A percentile compares a stretch with the other conserved stretches of the same genome.
Conservation (phyloP, 2,888 invertebrate species). For the Dugesia japonica region DNA sequence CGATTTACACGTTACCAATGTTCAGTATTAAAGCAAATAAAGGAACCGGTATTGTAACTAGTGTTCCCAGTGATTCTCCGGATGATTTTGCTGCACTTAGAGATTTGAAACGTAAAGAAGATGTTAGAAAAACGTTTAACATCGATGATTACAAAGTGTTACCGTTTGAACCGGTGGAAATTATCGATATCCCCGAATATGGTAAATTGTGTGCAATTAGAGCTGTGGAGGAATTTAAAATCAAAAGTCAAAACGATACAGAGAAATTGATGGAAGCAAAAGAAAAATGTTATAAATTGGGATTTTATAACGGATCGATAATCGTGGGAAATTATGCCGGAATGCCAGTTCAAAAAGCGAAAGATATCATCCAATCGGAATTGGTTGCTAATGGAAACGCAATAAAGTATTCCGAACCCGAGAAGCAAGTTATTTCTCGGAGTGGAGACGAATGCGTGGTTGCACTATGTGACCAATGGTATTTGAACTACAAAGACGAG, state of each 20-base stretch:
- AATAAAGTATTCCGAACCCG: slow-evolving; percentile 47
- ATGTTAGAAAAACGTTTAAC: slow-evolving; percentile 76
- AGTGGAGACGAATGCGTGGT: slow-evolving; percentile 96
- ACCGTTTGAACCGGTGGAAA: slow-evolving; percentile 60
- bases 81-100: slow-evolving; percentile 85
- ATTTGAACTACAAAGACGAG: slow-evolving; percentile 79
- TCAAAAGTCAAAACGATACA: slow-evolving; percentile 89
- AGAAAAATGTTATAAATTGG: slow-evolving; percentile 80
- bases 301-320: slow-evolving; percentile 66
- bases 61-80: slow-evolving; percentile 92
- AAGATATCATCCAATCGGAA: slow-evolving; percentile 65
- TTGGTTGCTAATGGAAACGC: slow-evolving; percentile 37
- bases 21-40: slow-evolving; percentile 89
- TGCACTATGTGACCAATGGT: slow-evolving; percentile 94
- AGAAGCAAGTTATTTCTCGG: slow-evolving; percentile 56
- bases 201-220: slow-evolving; percentile 70
- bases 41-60: slow-evolving; percentile 90
- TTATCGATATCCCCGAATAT: slow-evolving; percentile 74
- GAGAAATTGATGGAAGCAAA: slow-evolving; percentile 84
- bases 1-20: slow-evolving; percentile 86
- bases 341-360: slow-evolving; percentile 78
- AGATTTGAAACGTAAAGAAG: slow-evolving; percentile 45
- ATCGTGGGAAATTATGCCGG: slow-evolving; percentile 73
- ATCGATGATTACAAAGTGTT: slow-evolving; percentile 67
- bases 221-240: slow-evolving; percentile 71